Evolutionary conservation across 2,797 vertebrate species (phyloP).

Genomic region (Tympanoctomys barrerae): DNA sequence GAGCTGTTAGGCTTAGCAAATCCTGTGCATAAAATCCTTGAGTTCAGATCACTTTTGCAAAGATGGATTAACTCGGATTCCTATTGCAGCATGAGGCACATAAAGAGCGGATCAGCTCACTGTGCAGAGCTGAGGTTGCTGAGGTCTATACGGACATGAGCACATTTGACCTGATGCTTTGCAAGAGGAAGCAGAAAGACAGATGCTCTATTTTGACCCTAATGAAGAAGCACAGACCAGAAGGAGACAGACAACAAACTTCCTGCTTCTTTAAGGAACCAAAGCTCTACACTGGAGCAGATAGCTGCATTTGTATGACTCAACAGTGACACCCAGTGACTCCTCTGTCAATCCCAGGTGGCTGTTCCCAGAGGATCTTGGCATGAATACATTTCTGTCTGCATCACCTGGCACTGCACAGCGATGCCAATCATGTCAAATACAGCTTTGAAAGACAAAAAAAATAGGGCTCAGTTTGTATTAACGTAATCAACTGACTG

Average conservation of each 20-base stretch:
- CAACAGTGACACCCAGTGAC: constrained; percentile 92
- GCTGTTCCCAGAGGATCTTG: constrained; percentile 52
- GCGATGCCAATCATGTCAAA: constrained; percentile 77
- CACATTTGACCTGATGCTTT: constrained; percentile 7
- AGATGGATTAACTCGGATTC: neutral
- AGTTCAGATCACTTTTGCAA: neutral
- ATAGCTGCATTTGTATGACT: constrained; percentile 84
- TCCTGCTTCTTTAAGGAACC: constrained; percentile 65
- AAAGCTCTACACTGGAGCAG: constrained; percentile 64
- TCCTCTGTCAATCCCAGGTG: constrained; percentile 86
- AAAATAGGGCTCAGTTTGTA: constrained; percentile 81
- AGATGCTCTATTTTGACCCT: neutral
- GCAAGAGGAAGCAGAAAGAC: neutral
- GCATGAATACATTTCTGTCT: constrained; percentile 65
- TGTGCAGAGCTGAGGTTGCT: constrained; percentile 35
- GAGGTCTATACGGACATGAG: neutral
- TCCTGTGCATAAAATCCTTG: neutral
- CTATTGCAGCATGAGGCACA: neutral
- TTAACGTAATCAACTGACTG: constrained; percentile 87
- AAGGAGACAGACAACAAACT: constrained; percentile 22
- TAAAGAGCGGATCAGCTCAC: constrained; percentile 54
- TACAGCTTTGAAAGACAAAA: constrained; percentile 75
- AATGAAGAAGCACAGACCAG: constrained; percentile 33
- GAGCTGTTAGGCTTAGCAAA: neutral
- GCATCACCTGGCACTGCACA: constrained; percentile 44